Base-by-base conservation (phyloP, 2,888 invertebrate species). In the Drosophila picticornis region DNA sequence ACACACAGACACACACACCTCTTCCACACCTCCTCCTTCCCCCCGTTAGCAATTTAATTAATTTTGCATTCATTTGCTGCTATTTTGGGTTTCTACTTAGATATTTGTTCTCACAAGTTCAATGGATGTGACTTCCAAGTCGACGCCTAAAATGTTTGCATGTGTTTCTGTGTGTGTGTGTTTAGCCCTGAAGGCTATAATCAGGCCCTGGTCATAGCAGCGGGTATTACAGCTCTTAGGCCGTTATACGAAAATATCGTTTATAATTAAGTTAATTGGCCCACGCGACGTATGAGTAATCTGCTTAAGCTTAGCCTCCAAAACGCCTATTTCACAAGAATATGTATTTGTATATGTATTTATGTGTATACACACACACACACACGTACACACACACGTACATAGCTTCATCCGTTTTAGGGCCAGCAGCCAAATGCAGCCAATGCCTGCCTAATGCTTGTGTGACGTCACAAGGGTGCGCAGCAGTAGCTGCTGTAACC, bases 201-300 rank as follows among this genome's bases (percentile, higher is more conserved):
- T 53, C 16, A 22, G 52, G 29, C 31, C 52, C 48, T 19, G 43
- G 50, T 32, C 27, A 29, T 16, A 51, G 43, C 50, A 29, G 31
- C 19, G 34, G 63, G 31, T 46, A 52, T 62, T 63, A 43, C 11
- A 11, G 29, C n/a, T 27, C 27, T 50, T 56, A 10, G 46, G 40
- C 61, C 22, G 51, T 60, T 65, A 40, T 50, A 62, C 56, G 40
- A 52, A 55, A 61, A 72, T 73, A 66, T 68, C 53, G 66, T 80
- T 77, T 72, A 72, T 78, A 85, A 81, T 84, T 80, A 78, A 84
- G 61, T 78, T 83, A 83, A 85, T 80, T 82, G 80, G 72, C 67
- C 81, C 78, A 77, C 63, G 76, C 72, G 77, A 82, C 83, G 85
- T 83, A 85, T 86, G 87, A 78, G 85, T 85, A 86, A 87, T 86